phyloP scores from a whole-genome alignment of 1,140 invertebrate genomes.

The Lineus longissimus region DNA sequence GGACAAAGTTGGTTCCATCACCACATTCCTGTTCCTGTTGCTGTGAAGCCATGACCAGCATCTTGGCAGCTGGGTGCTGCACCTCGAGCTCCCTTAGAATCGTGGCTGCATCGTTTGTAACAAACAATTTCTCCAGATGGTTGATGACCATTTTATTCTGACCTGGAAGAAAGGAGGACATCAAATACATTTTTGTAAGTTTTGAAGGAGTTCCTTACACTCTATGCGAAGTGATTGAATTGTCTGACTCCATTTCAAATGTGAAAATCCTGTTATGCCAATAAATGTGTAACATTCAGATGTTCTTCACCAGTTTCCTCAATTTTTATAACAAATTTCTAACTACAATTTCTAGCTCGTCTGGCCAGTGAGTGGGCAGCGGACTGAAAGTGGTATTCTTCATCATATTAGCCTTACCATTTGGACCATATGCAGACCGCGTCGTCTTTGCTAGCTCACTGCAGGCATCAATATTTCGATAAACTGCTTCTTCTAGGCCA shows the following conservation, averaged over 20 bases:
- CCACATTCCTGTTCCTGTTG: conserved; percentile 99
- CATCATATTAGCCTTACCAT: conserved; percentile 54
- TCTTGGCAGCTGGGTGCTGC: conserved; percentile 97
- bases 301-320: too few relatives aligned
- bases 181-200: too few relatives aligned
- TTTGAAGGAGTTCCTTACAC: too few relatives aligned
- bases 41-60: conserved; percentile 91
- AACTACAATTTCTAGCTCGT: too few relatives aligned
- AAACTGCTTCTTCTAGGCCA: conserved; percentile 96
- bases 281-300: too few relatives aligned
- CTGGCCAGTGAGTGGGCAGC: too few relatives aligned
- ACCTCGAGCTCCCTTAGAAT: conserved; percentile 94
- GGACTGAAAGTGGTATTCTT: too few relatives aligned
- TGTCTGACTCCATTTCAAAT: too few relatives aligned
- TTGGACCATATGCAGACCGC: conserved; percentile 92
- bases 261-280: too few relatives aligned
- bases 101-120: conserved; percentile 98
- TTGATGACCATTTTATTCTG: conserved; percentile 99
- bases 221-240: too few relatives aligned
- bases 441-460: conserved; percentile 91
- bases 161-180: conserved; percentile 61
- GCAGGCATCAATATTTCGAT: conserved; percentile 92
- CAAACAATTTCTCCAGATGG: conserved; percentile 96
- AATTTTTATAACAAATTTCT: too few relatives aligned
- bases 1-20: conserved; percentile 98